Evolutionary conservation across 2,888 invertebrate genomes (phyloP), one percentile per base, ranked within the genome.

Genomic region (Thera britannica): DNA sequence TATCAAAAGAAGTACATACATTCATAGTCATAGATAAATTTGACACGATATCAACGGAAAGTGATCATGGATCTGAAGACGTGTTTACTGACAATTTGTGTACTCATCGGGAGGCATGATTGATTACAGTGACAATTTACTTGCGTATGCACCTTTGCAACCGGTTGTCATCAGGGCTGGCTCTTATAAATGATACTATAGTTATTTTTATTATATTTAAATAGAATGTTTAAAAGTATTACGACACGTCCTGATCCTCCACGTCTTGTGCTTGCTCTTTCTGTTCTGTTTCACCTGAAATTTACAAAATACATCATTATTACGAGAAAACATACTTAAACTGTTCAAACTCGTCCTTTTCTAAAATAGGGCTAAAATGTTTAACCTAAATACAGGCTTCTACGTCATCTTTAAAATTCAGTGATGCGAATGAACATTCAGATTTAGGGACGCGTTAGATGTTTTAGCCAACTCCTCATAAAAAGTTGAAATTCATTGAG

Each of bases 241-340:
- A 98, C 97, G 98, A 98, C 94, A 98, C 98, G 94, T 98, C 98
- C 94, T 98, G 98, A 94, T 98, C 98, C 92, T 98, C 98, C 87
- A 96, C 97, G 93, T 98, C 98, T 93, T 98, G 97, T 90, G 97
- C 95, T 92, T 97, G 96, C 93, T 97, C 97, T 94, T 98, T 98
- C 86, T 97, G 97, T 94, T 98, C 98, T 78, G 97, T 96, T 89
- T 98, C 98, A 87, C 97, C 98, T 97, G 92, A 46, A 95, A 94
- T 35, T 41, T 4, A 41, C 41, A 7, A 41, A 41, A 41, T 1
- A 41, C 41, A 1, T 41, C 3, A 41, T 41, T 41, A 41, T 41
- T 5, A 41, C 4, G 2, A 41, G 41, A 4, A 6, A 2, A 41
- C 41, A 41, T 5, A 41, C 41, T 46, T 9, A 46, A 46, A 46